A percentile compares a stretch with the other conserved stretches of the same genome.
Evolutionary conservation across 2,113 vertebrate species (phyloP).

Genomic region (Tetrax tetrax): DNA sequence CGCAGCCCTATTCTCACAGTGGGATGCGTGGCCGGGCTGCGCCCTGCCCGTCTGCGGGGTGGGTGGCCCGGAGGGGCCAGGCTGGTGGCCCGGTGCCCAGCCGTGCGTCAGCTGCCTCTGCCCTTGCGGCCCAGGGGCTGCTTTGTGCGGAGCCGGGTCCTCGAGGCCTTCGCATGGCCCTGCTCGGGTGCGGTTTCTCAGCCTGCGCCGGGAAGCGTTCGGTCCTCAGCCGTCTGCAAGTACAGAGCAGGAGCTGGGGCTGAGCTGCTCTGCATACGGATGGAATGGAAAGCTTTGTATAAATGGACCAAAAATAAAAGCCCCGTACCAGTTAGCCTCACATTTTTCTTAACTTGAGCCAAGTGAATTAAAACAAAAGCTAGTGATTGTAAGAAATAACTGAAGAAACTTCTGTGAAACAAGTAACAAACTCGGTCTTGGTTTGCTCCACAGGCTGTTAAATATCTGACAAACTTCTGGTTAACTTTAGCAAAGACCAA

Average conservation of each 20-base stretch:
- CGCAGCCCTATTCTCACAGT: rapidly evolving
- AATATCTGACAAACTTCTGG: slow-evolving; percentile 59
- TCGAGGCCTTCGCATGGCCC: rapidly evolving
- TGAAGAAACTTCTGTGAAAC: not conserved
- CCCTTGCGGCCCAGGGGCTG: rapidly evolving
- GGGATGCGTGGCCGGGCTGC: rapidly evolving
- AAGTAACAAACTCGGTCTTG: not conserved
- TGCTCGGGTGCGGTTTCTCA: rapidly evolving
- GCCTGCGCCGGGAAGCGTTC: rapidly evolving
- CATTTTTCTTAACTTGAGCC: not conserved
- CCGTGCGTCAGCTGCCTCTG: not conserved
- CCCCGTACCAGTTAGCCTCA: not conserved
- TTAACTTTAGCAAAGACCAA: slow-evolving; percentile 32
- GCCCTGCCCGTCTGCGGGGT: rapidly evolving
- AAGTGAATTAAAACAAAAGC: not conserved
- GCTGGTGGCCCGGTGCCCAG: not conserved
- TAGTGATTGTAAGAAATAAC: not conserved
- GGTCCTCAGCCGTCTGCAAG: not conserved
- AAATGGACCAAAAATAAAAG: not conserved
- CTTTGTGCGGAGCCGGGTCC: not conserved
- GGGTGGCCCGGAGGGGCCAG: not conserved
- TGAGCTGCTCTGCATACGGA: not conserved
- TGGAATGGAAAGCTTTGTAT: not conserved
- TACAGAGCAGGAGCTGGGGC: not conserved
- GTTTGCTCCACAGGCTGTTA: not conserved